Evolutionary conservation across 2,888 invertebrate species (phyloP).

Genomic region (Oxycera nigricornis): DNA sequence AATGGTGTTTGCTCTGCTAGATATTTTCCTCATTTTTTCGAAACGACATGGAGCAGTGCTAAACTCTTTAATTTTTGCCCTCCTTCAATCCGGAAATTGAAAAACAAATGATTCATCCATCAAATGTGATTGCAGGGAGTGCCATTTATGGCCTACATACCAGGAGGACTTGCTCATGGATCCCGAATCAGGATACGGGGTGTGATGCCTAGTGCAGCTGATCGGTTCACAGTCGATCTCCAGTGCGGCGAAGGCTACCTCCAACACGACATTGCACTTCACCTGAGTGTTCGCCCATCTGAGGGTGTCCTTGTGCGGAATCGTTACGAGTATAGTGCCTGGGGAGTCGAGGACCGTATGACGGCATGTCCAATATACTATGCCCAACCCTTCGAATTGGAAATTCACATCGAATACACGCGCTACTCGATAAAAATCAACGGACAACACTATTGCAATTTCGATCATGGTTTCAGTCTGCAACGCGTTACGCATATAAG

Average conservation of each 20-base stretch:
- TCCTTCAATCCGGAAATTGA: background rate
- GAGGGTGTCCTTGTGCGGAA: slow-evolving; percentile 65
- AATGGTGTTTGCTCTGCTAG: too few relatives aligned
- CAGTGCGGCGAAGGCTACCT: slow-evolving; percentile 1
- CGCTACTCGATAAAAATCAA: slow-evolving; percentile 76
- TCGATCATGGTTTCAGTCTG: slow-evolving; percentile 74
- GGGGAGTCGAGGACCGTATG: slow-evolving; percentile 63
- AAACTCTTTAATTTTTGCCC: background rate
- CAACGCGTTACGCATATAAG: slow-evolving; percentile 72
- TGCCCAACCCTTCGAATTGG: slow-evolving; percentile 75
- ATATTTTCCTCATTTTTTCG: background rate
- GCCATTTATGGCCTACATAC: slow-evolving; percentile 12
- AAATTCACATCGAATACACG: slow-evolving; percentile 69
- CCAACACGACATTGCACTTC: slow-evolving; percentile 72
- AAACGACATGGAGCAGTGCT: background rate
- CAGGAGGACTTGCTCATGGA: background rate
- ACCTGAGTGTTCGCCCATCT: slow-evolving; percentile 67
- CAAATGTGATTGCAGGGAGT: background rate
- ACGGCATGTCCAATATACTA: slow-evolving; percentile 69
- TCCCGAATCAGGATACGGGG: slow-evolving; percentile 13
- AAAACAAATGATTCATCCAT: background rate
- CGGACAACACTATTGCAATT: slow-evolving; percentile 80
- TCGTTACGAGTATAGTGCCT: slow-evolving; percentile 63
- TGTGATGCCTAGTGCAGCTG: slow-evolving; percentile 8
- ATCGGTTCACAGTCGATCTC: slow-evolving; percentile 21